Conservation (phyloP, 2,888 invertebrate species). For the Trissoscelio sp. region DNA sequence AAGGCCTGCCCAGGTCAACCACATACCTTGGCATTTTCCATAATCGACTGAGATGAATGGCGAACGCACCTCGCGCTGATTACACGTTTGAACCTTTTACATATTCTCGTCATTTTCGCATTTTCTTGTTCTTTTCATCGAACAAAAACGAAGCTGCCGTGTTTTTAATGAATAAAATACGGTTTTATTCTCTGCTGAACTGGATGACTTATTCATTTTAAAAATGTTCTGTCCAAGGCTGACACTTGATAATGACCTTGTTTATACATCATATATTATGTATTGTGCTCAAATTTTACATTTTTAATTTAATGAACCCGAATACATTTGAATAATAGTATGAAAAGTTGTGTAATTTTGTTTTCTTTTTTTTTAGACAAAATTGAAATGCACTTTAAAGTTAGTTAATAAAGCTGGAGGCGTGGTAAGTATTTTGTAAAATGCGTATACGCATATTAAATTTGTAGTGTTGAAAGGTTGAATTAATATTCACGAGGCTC, state of each 20-base stretch:
- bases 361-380: background rate
- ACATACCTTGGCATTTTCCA: conserved; percentile 64
- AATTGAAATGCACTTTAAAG: background rate
- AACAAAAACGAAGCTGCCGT: conserved; percentile 18
- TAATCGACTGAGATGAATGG: conserved; percentile 56
- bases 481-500: conserved; percentile 1
- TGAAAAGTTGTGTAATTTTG: background rate
- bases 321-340: conserved; percentile 14
- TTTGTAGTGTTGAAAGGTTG: background rate
- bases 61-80: conserved; percentile 43
- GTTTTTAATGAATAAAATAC: conserved; percentile 46
- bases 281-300: conserved; percentile 9
- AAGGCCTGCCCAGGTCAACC: conserved; percentile 58
- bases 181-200: conserved; percentile 31
- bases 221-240: conserved; percentile 33
- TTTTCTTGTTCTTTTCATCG: conserved; percentile 38
- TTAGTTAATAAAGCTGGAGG: background rate
- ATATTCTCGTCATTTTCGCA: conserved; percentile 36
- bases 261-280: conserved; percentile 20
- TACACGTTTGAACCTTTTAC: conserved; percentile 44
- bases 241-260: conserved; percentile 52
- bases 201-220: conserved; percentile 28
- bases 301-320: conserved; percentile 15
- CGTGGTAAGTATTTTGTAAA: background rate
- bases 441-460: background rate